A percentile compares a stretch with the other conserved stretches of the same genome.
Evolutionary conservation across 1,140 invertebrate species (phyloP).

Genomic region (Chelonus insularis): DNA sequence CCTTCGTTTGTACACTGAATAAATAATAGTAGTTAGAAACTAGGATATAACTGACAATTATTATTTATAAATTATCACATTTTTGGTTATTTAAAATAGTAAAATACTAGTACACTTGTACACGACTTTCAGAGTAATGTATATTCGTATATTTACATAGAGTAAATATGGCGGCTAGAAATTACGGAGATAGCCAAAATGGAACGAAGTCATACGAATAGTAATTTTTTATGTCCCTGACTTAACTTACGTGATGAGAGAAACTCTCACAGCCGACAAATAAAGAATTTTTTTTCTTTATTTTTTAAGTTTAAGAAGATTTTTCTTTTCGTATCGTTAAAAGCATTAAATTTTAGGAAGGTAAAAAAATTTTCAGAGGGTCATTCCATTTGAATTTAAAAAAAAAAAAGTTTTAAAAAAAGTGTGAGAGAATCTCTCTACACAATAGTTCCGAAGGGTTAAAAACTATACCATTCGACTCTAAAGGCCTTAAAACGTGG

Average conservation of each 20-base stretch:
- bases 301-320: background rate
- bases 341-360: background rate
- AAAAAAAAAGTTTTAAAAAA: background rate
- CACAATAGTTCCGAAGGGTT: too few relatives aligned
- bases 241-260: background rate
- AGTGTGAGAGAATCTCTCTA: background rate
- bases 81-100: background rate
- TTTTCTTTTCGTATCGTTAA: background rate
- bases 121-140: background rate
- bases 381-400: background rate
- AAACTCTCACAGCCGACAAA: too few relatives aligned
- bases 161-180: slow-evolving; percentile 1
- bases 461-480: too few relatives aligned
- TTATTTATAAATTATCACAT: background rate
- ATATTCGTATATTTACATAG: background rate
- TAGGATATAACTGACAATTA: background rate
- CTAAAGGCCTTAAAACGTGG: too few relatives aligned
- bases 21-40: background rate
- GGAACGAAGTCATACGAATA: background rate
- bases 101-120: background rate
- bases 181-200: background rate
- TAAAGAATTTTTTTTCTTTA: background rate
- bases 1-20: background rate
- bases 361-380: background rate
- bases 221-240: background rate